Conservation (phyloP, 2,797 vertebrate species). For the Heliangelus exortis region DNA sequence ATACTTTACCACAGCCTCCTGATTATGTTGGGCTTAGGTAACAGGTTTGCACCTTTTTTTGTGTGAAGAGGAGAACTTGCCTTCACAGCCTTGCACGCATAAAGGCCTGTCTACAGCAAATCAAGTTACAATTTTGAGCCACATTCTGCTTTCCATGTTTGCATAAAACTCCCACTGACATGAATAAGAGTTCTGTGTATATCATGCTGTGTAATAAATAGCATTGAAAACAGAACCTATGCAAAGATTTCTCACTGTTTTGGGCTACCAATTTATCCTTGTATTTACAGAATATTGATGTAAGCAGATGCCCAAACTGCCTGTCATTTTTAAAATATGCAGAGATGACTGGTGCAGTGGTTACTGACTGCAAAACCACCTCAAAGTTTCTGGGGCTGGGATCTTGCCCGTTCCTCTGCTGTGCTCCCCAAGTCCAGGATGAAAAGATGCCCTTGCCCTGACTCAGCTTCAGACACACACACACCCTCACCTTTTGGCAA, state of each 20-base stretch:
- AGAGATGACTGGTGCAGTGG: constrained; percentile 47
- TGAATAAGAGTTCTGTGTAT: constrained; percentile 74
- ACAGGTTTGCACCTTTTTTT: constrained; percentile 39
- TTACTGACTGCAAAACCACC: constrained; percentile 32
- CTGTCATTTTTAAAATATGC: constrained; percentile 64
- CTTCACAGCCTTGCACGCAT: constrained; percentile 44
- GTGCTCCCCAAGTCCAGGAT: background rate
- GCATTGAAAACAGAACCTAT: constrained; percentile 73
- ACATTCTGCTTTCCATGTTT: constrained; percentile 69
- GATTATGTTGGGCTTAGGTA: background rate
- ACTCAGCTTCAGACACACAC: background rate
- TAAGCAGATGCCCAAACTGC: constrained; percentile 69
- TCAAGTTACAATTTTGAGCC: constrained; percentile 68
- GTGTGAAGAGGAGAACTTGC: constrained; percentile 54
- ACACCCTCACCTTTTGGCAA: background rate
- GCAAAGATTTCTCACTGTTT: constrained; percentile 70
- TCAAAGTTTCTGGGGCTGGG: background rate
- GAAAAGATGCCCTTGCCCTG: background rate
- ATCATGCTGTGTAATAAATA: constrained; percentile 76
- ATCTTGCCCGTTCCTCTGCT: background rate
- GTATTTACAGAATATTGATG: constrained; percentile 74
- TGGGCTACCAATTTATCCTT: constrained; percentile 68
- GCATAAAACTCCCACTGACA: constrained; percentile 74
- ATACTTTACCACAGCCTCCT: constrained; percentile 1
- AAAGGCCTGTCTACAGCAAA: constrained; percentile 66